A percentile compares a stretch with the other conserved stretches of the same genome.
phyloP scores from a whole-genome alignment of 2,888 invertebrate species.

The Liodrosophila aerea region DNA sequence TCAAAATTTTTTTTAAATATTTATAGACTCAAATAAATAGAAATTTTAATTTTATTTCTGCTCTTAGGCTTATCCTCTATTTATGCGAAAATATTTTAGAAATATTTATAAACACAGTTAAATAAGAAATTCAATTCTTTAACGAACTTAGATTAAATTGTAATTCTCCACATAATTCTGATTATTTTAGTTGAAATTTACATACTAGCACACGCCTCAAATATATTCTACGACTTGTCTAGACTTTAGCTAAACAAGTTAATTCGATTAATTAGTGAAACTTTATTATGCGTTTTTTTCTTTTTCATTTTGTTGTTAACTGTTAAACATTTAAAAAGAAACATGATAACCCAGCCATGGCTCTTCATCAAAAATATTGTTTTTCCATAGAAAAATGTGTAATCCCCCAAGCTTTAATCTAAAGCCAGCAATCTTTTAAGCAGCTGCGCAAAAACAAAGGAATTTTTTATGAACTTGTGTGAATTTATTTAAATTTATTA shows the following conservation, averaged over 20 bases:
- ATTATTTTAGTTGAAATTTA: no score
- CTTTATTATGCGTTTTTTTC: background rate
- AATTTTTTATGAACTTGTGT: slow-evolving; percentile 4
- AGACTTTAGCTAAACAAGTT: slow-evolving; percentile 13
- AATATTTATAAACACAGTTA: no score
- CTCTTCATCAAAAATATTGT: slow-evolving; percentile 5
- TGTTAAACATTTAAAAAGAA: slow-evolving; percentile 8
- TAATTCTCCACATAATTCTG: no score
- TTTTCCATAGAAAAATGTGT: background rate
- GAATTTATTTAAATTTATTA: slow-evolving; percentile 6
- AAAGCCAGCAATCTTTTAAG: slow-evolving; percentile 1
- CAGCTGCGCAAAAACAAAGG: slow-evolving; percentile 10
- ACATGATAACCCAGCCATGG: background rate
- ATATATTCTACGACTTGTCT: background rate
- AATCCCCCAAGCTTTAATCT: no score
- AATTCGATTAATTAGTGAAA: slow-evolving; percentile 12
- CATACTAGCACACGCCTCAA: no score
- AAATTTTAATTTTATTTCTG: no score
- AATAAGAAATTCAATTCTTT: no score
- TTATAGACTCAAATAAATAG: no score
- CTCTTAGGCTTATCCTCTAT: no score
- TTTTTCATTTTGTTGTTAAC: slow-evolving; percentile 8
- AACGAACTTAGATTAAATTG: no score
- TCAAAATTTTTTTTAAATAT: no score
- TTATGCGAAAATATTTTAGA: no score